Evolutionary conservation across 2,888 invertebrate genomes (phyloP).

Genomic region (Lithophane ornitopus): DNA sequence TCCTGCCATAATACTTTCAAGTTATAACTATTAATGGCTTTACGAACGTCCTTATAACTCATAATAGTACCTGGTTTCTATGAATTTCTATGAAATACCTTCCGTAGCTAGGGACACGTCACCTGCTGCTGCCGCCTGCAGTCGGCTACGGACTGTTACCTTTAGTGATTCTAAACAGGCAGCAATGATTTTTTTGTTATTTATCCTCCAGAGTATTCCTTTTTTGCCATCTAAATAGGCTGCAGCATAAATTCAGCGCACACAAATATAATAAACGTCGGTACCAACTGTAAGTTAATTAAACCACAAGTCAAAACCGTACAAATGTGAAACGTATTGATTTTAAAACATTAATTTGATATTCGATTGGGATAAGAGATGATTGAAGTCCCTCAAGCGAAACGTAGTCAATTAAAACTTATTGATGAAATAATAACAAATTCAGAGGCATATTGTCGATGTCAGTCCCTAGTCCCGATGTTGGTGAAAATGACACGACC

Average conservation of each 20-base stretch:
- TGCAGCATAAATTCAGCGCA: background rate
- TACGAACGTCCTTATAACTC: conserved; percentile 9
- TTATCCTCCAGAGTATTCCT: background rate
- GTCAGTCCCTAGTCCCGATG: background rate
- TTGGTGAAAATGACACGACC: background rate
- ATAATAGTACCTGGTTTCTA: background rate
- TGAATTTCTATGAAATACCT: too few relatives aligned
- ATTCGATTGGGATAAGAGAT: conserved; percentile 22
- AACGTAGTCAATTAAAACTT: conserved; percentile 36
- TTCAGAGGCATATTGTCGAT: background rate
- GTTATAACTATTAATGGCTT: conserved; percentile 8
- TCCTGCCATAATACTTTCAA: conserved; percentile 28
- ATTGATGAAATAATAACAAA: conserved; percentile 29
- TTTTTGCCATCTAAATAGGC: background rate
- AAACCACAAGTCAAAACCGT: conserved; percentile 18
- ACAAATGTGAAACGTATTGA: conserved; percentile 37
- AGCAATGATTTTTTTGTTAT: background rate
- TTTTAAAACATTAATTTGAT: conserved; percentile 46
- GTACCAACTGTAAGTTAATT: conserved; percentile 24
- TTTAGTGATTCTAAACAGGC: background rate
- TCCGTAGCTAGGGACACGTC: too few relatives aligned
- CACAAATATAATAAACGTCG: background rate
- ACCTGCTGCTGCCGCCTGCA: too few relatives aligned
- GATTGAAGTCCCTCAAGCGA: conserved; percentile 37
- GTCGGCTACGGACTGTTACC: too few relatives aligned